A percentile compares a stretch with the other conserved stretches of the same genome.
phyloP scores from a whole-genome alignment of 2,113 vertebrate genomes.

The Eulemur macaco region DNA sequence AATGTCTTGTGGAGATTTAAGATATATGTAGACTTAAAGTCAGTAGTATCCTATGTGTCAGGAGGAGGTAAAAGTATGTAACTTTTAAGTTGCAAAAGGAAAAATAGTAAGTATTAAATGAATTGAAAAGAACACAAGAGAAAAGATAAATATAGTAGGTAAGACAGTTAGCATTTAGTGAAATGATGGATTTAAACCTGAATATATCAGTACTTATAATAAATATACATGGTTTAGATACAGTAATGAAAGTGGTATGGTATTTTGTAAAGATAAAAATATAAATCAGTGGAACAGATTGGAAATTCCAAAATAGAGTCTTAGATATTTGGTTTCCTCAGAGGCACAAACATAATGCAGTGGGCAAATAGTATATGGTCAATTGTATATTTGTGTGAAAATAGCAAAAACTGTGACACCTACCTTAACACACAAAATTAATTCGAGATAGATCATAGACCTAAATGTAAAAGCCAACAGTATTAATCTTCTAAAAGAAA shows the following conservation, averaged over 20 bases:
- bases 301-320: neutral
- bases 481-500: conserved; percentile 20
- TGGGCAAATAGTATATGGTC: neutral
- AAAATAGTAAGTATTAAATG: neutral
- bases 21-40: neutral
- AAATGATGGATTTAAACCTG: neutral
- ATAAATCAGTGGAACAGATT: neutral
- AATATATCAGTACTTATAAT: neutral
- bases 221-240: neutral
- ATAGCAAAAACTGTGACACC: neutral
- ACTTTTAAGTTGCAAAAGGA: neutral
- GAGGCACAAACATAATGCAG: neutral
- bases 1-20: neutral
- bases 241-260: neutral
- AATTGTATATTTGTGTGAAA: neutral
- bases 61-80: neutral
- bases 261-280: neutral
- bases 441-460: neutral
- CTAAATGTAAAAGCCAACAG: neutral
- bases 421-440: neutral
- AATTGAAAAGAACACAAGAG: neutral
- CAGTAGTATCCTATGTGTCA: neutral
- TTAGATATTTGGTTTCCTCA: conserved; percentile 20
- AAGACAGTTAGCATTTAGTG: neutral
- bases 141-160: neutral